Evolutionary conservation across 2,888 invertebrate species (phyloP).

Genomic region (Calliscelio sp.): DNA sequence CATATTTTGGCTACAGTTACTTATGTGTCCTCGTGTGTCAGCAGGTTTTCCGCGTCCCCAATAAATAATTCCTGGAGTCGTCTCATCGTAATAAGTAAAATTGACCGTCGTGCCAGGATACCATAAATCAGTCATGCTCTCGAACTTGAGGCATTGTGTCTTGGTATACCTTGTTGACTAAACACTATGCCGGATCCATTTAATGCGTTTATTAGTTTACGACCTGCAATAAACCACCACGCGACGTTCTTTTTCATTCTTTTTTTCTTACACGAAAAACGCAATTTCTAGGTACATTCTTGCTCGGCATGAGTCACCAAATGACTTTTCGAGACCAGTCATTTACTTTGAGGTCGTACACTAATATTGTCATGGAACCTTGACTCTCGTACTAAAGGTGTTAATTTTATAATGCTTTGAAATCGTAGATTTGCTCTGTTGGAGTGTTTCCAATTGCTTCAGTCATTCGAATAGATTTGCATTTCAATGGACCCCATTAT

Average conservation of each 20-base stretch:
- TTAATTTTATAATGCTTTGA: conserved; percentile 66
- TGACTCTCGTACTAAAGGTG: conserved; percentile 60
- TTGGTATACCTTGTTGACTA: conserved; percentile 83
- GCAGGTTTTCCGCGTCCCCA: conserved; percentile 79
- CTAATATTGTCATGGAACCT: conserved; percentile 55
- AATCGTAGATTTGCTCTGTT: conserved; percentile 32
- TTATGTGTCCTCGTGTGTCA: conserved; percentile 81
- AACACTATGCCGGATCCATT: conserved; percentile 77
- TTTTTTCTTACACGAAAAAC: conserved; percentile 39
- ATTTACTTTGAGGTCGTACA: conserved; percentile 54
- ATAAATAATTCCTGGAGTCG: conserved; percentile 10
- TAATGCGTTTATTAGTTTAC: conserved; percentile 84
- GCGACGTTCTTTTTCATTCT: conserved; percentile 57
- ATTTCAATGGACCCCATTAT: conserved; percentile 57
- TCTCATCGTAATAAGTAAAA: conserved; percentile 59
- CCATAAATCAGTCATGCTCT: conserved; percentile 73
- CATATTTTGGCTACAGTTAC: conserved; percentile 54
- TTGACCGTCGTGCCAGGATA: conserved; percentile 30
- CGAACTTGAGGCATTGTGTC: conserved; percentile 76
- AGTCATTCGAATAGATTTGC: conserved; percentile 45
- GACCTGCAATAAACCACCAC: conserved; percentile 75
- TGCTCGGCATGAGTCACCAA: conserved; percentile 36
- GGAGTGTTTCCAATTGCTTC: conserved; percentile 51
- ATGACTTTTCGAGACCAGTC: conserved; percentile 43
- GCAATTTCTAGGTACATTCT: conserved; percentile 66